phyloP scores from a whole-genome alignment of 2,113 vertebrate genomes.

The Chlorodrepanis virens region DNA sequence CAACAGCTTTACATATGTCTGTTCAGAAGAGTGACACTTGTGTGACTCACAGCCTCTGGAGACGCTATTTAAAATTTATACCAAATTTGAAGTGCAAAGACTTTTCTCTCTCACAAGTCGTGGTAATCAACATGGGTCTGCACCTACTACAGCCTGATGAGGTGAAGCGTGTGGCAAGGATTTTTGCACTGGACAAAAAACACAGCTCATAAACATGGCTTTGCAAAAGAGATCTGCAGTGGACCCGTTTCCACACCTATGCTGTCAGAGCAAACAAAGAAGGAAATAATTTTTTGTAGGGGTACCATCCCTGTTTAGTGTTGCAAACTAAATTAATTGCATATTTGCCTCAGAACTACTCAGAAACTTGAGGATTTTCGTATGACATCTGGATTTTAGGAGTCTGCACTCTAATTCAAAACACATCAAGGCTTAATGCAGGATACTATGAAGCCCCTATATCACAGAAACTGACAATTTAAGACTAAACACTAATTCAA shows the following conservation, averaged over 20 bases:
- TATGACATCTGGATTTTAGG: accelerated
- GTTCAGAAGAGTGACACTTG: conserved; percentile 67
- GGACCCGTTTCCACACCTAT: not conserved
- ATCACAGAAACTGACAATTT: not conserved
- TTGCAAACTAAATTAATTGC: not conserved
- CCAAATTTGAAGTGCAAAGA: conserved; percentile 62
- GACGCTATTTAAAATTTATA: conserved; percentile 84
- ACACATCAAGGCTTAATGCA: not conserved
- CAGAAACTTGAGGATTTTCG: not conserved
- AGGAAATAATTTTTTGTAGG: not conserved
- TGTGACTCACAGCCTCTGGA: conserved; percentile 71
- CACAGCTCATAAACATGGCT: not conserved
- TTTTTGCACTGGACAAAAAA: not conserved
- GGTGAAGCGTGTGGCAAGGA: conserved; percentile 69
- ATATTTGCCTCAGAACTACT: not conserved
- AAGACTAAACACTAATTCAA: not conserved
- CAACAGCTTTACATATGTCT: conserved; percentile 72
- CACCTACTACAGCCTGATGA: conserved; percentile 67
- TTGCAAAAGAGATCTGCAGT: not conserved
- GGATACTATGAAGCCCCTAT: not conserved
- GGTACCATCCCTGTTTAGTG: not conserved
- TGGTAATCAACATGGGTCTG: conserved; percentile 71
- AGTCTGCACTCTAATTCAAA: conserved; percentile 2
- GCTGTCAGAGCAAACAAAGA: not conserved
- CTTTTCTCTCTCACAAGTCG: conserved; percentile 63